These are phyloP conservation scores for Vultur gryphus DNA, from an alignment of 2,797 vertebrate species.

Conservation along the genomic window DNA sequence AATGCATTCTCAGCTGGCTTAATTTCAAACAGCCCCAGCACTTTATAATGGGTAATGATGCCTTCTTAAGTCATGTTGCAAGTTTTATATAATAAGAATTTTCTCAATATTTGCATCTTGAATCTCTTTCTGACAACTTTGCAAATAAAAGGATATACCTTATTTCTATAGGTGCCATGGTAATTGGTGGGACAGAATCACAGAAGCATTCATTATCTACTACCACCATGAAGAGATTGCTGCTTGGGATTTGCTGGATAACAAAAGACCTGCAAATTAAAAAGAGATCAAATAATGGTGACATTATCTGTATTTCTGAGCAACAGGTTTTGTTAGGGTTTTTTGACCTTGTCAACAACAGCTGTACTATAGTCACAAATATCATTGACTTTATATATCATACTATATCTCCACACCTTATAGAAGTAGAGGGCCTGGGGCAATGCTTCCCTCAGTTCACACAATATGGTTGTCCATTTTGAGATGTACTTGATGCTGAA, in stretches of 20 bases:
- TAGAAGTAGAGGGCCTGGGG: not conserved
- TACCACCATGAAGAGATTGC: constrained; percentile 99
- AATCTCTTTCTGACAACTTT: not conserved
- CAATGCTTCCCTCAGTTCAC: not conserved
- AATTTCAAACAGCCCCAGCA: not conserved
- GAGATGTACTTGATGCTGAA: not conserved
- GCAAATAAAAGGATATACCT: constrained; percentile 93
- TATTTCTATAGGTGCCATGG: constrained; percentile 97
- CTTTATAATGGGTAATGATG: not conserved
- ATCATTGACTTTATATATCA: not conserved
- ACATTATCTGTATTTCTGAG: not conserved
- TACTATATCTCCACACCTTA: not conserved
- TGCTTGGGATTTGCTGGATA: constrained; percentile 98
- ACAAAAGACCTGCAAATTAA: constrained; percentile 89
- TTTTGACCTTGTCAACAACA: not conserved
- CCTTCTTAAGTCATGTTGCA: not conserved
- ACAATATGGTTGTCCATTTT: not conserved
- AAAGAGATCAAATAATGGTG: constrained; percentile 3
- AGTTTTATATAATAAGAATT: not conserved
- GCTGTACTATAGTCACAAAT: not conserved
- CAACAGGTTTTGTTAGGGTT: not conserved
- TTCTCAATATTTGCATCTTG: not conserved
- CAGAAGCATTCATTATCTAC: constrained; percentile 96
- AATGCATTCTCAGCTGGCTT: not conserved
- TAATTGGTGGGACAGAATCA: constrained; percentile 83